phyloP scores from a whole-genome alignment of 2,797 vertebrate species.

The Lithobates sylvaticus region DNA sequence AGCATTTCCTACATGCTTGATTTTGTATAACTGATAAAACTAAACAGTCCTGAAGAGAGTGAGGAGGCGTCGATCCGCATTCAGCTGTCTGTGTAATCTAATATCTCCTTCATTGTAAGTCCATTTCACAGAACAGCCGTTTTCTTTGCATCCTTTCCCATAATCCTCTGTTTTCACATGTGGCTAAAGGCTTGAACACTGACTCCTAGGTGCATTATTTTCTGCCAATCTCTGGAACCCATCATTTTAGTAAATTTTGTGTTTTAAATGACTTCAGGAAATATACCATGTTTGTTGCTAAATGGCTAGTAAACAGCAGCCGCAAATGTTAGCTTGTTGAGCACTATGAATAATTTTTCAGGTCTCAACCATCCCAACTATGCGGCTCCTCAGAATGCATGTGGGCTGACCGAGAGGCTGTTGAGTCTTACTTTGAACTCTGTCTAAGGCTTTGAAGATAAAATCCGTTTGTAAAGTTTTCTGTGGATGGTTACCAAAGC shows the following conservation, averaged over 20 bases:
- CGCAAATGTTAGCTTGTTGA: background rate
- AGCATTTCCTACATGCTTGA: no score
- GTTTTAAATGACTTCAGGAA: background rate
- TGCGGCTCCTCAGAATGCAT: background rate
- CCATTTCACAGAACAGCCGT: background rate
- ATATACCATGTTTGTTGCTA: background rate
- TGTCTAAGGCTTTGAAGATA: constrained; percentile 27
- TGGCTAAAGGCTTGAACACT: no score
- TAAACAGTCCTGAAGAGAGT: no score
- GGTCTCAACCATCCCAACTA: background rate
- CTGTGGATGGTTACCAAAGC: constrained; percentile 6
- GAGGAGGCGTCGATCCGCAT: no score
- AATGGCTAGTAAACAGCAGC: background rate
- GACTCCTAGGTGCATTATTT: background rate
- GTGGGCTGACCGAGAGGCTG: background rate
- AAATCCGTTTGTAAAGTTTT: constrained; percentile 22
- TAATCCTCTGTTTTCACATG: no score
- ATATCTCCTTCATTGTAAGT: no score
- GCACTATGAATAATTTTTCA: background rate
- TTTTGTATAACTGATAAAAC: no score
- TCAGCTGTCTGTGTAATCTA: no score
- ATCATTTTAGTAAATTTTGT: background rate
- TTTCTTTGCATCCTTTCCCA: no score
- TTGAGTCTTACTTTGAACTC: background rate
- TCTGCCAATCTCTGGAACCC: background rate